Base-by-base conservation (phyloP, 2,888 invertebrate genomes). In the Harpalus rubripes region DNA sequence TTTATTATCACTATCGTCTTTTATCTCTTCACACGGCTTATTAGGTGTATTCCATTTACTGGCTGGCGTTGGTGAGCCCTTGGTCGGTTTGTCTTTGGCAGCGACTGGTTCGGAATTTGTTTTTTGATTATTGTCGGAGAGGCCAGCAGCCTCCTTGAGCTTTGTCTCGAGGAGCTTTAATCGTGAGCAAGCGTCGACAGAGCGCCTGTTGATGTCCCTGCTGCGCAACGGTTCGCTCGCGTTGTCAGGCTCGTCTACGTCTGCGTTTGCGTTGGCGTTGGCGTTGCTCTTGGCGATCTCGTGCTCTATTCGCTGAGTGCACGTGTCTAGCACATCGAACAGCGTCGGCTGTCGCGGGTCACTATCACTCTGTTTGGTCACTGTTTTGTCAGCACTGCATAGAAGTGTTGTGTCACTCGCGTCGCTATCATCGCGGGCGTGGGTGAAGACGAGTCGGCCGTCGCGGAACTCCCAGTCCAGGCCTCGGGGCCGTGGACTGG, bases 141-240 rank as follows among this genome's bases (percentile, higher is more conserved):
- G 88, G 7, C 90, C 90, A 15, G 87, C 88, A 56, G 89, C 89
- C 85, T 89, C 87, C 86, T 88, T 88, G 58, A 91, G 87, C 86
- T 90, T 90, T 87, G 91, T 90, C 88, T 93, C 92, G 81, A 93
- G 88, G 85, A 92, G 91, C 88, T 92, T 92, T 83, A 93, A 88
- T 76, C 93, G 90, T 81, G 92, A 92, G 87, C 91, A 91, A 72
- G 91, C 91, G 87, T 92, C 91, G 87, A 92, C 92, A 59, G 87
- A 85, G 41, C 88, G 85, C 80, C 86, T 89, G 85, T 91, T 91
- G 74, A 91, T 86, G 86, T 90, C 88, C 86, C 88, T 89, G 86
- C 90, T 90, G 83, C 87, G 87, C 15, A 91, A 86, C 26, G 89
- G 72, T 18, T 85, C 85, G 26, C 81, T 89, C 86, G 89, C 89